Conservation (phyloP, 2,888 invertebrate species). For the Agelastica alni region DNA sequence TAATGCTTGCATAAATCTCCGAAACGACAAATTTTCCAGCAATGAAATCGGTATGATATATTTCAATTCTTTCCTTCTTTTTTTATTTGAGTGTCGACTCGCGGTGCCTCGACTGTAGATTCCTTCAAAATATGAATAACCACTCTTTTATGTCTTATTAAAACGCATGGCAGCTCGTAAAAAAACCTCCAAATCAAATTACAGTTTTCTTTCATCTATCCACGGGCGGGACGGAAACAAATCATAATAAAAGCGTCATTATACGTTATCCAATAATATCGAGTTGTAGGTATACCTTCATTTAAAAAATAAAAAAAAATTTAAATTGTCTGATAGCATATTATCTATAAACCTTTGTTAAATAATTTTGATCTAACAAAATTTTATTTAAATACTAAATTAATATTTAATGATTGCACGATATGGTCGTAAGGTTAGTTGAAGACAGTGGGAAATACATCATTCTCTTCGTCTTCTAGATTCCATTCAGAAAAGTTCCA, state of each 20-base stretch:
- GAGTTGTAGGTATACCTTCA: constrained; percentile 30
- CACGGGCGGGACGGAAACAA: constrained; percentile 41
- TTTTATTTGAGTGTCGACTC: constrained; percentile 3
- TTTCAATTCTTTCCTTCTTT: constrained; percentile 1
- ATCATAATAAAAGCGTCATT: constrained; percentile 45
- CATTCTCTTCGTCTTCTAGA: too few relatives aligned
- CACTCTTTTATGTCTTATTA: constrained; percentile 44
- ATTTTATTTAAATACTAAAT: too few relatives aligned
- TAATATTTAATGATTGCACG: too few relatives aligned
- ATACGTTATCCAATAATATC: constrained; percentile 39
- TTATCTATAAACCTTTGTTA: too few relatives aligned
- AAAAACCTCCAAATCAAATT: constrained; percentile 41
- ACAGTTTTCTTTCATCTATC: constrained; percentile 40
- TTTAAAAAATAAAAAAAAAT: neutral
- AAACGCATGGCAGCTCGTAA: constrained; percentile 38
- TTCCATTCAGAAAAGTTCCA: too few relatives aligned
- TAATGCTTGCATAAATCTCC: constrained; percentile 1
- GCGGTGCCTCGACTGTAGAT: constrained; percentile 1
- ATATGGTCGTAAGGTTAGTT: too few relatives aligned
- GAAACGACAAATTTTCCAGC: neutral
- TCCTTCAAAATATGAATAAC: constrained; percentile 34
- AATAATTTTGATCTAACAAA: too few relatives aligned
- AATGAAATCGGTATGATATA: constrained; percentile 3
- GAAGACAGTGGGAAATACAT: too few relatives aligned
- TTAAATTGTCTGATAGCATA: too few relatives aligned